Evolutionary conservation across 2,797 vertebrate species (phyloP).

Genomic region (Poeciliopsis infans): DNA sequence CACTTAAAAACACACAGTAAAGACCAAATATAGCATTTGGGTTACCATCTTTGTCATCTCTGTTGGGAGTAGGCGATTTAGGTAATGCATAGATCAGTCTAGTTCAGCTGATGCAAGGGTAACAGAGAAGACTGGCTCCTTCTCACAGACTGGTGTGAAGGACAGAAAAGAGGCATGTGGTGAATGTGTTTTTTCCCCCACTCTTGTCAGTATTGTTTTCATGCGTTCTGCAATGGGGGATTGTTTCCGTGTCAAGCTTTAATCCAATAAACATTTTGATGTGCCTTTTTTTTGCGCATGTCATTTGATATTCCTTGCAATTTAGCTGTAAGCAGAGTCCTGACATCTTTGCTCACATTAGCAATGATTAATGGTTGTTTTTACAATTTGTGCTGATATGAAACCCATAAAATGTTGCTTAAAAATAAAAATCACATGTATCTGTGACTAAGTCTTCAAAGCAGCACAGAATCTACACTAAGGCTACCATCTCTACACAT

Average conservation of each 20-base stretch:
- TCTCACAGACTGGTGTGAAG: slow-evolving; percentile 50
- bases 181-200: slow-evolving; percentile 28
- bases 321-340: slow-evolving; percentile 63
- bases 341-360: slow-evolving; percentile 62
- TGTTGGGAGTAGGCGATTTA: slow-evolving; percentile 32
- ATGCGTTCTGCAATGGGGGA: slow-evolving; percentile 67
- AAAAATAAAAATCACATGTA: slow-evolving; percentile 38
- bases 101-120: slow-evolving; percentile 54
- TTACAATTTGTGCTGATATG: slow-evolving; percentile 54
- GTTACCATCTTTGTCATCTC: slow-evolving; percentile 62
- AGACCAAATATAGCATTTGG: slow-evolving; percentile 68
- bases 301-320: slow-evolving; percentile 65
- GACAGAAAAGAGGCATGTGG: slow-evolving; percentile 51
- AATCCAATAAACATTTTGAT: slow-evolving; percentile 80
- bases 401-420: slow-evolving; percentile 57
- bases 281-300: slow-evolving; percentile 68
- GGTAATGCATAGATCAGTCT: slow-evolving; percentile 49
- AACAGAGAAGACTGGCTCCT: slow-evolving; percentile 55
- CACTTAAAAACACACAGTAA: slow-evolving; percentile 57
- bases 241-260: slow-evolving; percentile 74
- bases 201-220: slow-evolving; percentile 73
- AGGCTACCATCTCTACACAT: neutral
- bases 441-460: slow-evolving; percentile 17
- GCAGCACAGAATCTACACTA: neutral
- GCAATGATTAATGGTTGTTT: slow-evolving; percentile 68